Percentiles rank a stretch among this genome's conserved stretches.
Evolutionary conservation across 2,113 vertebrate genomes (phyloP).

Genomic region (Natator depressus): DNA sequence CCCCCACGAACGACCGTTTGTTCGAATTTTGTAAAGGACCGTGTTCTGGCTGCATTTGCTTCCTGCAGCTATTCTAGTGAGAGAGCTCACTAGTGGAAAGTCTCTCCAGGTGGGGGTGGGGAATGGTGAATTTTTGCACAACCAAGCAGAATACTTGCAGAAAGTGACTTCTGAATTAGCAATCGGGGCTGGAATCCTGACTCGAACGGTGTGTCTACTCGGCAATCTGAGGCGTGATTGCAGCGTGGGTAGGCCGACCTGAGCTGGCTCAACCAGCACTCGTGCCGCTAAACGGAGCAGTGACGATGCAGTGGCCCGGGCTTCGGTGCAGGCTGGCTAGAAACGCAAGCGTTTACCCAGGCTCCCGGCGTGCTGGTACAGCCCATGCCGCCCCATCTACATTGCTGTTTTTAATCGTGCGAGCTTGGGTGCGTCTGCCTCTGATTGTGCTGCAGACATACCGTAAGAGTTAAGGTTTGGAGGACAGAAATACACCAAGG

Average conservation of each 20-base stretch:
- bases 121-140: not conserved
- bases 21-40: rapidly evolving
- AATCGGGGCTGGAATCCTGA: rapidly evolving
- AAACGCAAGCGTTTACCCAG: not conserved
- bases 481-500: not conserved
- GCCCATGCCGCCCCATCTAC: not conserved
- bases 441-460: not conserved
- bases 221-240: not conserved
- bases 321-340: not conserved
- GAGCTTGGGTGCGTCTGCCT: no score
- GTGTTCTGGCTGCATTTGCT: not conserved
- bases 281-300: rapidly evolving
- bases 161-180: rapidly evolving
- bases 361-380: not conserved
- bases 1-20: not conserved
- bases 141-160: rapidly evolving
- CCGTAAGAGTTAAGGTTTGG: not conserved
- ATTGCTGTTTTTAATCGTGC: not conserved
- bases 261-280: no score
- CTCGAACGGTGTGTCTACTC: not conserved
- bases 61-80: rapidly evolving
- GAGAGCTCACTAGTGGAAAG: not conserved
- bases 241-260: not conserved
- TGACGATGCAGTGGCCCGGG: not conserved
- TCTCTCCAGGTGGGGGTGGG: not conserved